A percentile compares a stretch with the other conserved stretches of the same genome.
phyloP scores from a whole-genome alignment of 2,888 invertebrate genomes.

The Drosophila paranaensis region DNA sequence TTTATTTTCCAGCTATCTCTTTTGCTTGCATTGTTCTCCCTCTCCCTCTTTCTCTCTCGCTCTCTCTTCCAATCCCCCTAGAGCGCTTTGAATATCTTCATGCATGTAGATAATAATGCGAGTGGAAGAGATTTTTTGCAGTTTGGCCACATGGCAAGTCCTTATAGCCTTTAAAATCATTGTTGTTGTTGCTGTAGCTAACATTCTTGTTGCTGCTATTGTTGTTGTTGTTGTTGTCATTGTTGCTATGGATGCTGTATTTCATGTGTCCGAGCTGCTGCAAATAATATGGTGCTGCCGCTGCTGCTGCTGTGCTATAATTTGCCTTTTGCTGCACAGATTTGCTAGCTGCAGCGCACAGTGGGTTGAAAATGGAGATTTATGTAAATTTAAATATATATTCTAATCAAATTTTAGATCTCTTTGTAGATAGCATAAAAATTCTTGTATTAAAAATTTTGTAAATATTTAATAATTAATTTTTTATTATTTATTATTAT shows the following conservation, averaged over 20 bases:
- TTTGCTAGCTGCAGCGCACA: slow-evolving; percentile 44
- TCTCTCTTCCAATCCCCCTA: background rate
- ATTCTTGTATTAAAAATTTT: background rate
- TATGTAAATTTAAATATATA: too few species aligned
- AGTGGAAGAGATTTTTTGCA: slow-evolving; percentile 35
- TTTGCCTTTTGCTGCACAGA: slow-evolving; percentile 65
- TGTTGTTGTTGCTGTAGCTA: slow-evolving; percentile 17
- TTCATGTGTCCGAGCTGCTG: slow-evolving; percentile 59
- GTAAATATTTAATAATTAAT: too few species aligned
- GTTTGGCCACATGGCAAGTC: slow-evolving; percentile 10
- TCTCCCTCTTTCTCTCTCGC: background rate
- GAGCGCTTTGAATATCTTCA: slow-evolving; percentile 38
- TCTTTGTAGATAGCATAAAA: background rate
- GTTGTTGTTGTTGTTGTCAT: slow-evolving; percentile 24
- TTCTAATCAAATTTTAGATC: background rate
- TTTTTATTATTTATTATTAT: too few species aligned
- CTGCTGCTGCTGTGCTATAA: slow-evolving; percentile 63
- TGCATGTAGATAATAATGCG: slow-evolving; percentile 44
- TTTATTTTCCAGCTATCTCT: slow-evolving; percentile 33
- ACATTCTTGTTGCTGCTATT: background rate
- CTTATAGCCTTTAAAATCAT: slow-evolving; percentile 34
- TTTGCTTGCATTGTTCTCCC: background rate
- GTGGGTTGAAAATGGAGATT: slow-evolving; percentile 17
- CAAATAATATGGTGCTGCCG: slow-evolving; percentile 72
- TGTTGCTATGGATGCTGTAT: slow-evolving; percentile 33